Percentiles rank a stretch among this genome's conserved stretches.
These are phyloP conservation scores for Coelopa pilipes DNA, from an alignment of 2,888 invertebrate species.

Conservation along the genomic window DNA sequence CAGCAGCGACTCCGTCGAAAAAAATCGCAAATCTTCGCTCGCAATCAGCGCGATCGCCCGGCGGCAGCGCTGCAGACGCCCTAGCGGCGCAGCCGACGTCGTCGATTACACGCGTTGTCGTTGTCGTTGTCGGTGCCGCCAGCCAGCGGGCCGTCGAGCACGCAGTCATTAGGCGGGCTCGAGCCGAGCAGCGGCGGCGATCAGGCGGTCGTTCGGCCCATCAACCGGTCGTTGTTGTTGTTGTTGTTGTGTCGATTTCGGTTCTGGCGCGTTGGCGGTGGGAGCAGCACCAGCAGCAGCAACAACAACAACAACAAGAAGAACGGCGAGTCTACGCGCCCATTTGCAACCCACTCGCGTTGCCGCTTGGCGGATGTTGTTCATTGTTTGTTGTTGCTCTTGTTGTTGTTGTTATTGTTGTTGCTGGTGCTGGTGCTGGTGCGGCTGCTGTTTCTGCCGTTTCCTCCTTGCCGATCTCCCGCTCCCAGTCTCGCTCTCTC, in stretches of 20 bases:
- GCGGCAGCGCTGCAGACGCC: too few species aligned
- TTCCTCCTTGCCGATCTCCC: too few species aligned
- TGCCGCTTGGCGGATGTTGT: conserved; percentile 28
- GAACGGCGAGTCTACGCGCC: conserved; percentile 52
- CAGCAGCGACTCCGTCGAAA: too few species aligned
- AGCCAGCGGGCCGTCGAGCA: background rate
- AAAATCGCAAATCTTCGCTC: too few species aligned
- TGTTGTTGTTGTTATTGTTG: background rate
- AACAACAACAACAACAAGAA: too few species aligned
- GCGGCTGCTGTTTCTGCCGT: too few species aligned
- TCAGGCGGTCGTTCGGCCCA: conserved; percentile 12
- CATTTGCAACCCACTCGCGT: conserved; percentile 62
- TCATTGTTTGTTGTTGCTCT: conserved; percentile 1
- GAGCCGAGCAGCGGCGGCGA: background rate
- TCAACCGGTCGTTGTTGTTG: conserved; percentile 2
- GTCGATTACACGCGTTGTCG: too few species aligned
- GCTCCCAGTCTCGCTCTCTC: too few species aligned
- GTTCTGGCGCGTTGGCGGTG: conserved; percentile 15
- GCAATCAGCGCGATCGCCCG: too few species aligned
- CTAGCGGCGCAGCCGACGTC: too few species aligned
- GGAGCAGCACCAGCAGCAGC: background rate
- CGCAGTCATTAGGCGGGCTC: conserved; percentile 21
- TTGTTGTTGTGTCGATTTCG: background rate
- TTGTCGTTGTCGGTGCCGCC: background rate
- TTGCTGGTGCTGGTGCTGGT: too few species aligned